Conservation (phyloP, 1,140 invertebrate genomes). For the Drosophila equinoxialis region DNA sequence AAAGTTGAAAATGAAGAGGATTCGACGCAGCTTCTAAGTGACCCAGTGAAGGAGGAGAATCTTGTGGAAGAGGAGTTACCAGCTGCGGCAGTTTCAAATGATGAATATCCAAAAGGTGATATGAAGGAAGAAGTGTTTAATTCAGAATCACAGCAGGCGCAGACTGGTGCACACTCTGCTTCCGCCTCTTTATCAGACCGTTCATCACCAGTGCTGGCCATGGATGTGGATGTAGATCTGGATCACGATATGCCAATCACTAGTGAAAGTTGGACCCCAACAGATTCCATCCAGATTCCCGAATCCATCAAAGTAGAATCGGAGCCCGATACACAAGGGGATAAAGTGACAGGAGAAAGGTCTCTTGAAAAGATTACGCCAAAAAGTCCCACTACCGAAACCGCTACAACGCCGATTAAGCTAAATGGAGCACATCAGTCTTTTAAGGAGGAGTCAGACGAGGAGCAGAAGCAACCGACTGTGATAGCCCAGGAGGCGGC, state of each 20-base stretch:
- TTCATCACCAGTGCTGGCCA: constrained; percentile 42
- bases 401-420: constrained; percentile 26
- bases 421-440: constrained; percentile 54
- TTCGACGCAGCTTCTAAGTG: background rate
- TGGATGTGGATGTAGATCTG: constrained; percentile 26
- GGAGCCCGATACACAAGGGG: constrained; percentile 37
- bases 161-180: background rate
- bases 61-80: background rate
- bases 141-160: background rate
- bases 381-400: constrained; percentile 2
- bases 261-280: background rate
- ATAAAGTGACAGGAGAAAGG: constrained; percentile 8
- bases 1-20: background rate
- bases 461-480: constrained; percentile 46
- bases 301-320: constrained; percentile 52
- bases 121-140: no score
- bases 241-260: constrained; percentile 25
- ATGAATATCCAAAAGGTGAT: background rate
- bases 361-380: background rate
- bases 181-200: background rate
- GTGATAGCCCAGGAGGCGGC: constrained; percentile 57
- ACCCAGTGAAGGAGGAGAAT: background rate
- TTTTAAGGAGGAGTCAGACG: background rate
- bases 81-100: background rate
- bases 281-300: no score